Evolutionary conservation across 2,888 invertebrate genomes (phyloP).

Genomic region (Drosophila suboccidentalis): DNA sequence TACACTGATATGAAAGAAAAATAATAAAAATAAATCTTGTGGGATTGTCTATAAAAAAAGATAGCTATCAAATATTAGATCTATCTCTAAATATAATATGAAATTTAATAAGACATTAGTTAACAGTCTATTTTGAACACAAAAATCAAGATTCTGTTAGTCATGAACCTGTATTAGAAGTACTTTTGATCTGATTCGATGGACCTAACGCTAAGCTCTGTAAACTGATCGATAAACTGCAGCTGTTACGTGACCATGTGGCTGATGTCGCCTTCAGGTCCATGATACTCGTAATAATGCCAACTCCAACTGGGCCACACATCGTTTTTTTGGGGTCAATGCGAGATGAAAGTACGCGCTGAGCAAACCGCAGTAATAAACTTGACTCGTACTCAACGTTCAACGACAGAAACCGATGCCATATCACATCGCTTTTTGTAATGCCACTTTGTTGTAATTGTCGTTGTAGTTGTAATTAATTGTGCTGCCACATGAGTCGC

Average conservation of each 20-base stretch:
- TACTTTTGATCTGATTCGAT: neutral
- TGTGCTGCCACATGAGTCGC: neutral
- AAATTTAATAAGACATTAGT: too few relatives aligned
- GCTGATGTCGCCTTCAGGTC: conserved; percentile 20
- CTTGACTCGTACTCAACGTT: neutral
- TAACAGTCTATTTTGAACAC: too few relatives aligned
- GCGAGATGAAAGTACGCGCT: conserved; percentile 43
- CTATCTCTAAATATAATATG: too few relatives aligned
- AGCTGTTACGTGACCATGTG: conserved; percentile 52
- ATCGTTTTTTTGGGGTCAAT: conserved; percentile 52
- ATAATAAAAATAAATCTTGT: neutral
- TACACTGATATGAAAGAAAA: neutral
- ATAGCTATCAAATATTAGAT: too few relatives aligned
- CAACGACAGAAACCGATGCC: neutral
- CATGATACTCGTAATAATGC: conserved; percentile 1
- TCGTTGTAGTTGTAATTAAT: conserved; percentile 12
- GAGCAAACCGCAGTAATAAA: conserved; percentile 15
- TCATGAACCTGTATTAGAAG: too few relatives aligned
- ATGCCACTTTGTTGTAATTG: conserved; percentile 21
- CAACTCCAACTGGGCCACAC: conserved; percentile 45
- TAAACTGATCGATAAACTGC: conserved; percentile 18
- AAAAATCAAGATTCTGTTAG: too few relatives aligned
- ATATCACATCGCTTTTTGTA: conserved; percentile 30
- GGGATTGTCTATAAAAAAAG: too few relatives aligned
- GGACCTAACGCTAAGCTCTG: neutral